Conservation (phyloP, 2,113 vertebrate genomes). For the Nyctereutes procyonoides region DNA sequence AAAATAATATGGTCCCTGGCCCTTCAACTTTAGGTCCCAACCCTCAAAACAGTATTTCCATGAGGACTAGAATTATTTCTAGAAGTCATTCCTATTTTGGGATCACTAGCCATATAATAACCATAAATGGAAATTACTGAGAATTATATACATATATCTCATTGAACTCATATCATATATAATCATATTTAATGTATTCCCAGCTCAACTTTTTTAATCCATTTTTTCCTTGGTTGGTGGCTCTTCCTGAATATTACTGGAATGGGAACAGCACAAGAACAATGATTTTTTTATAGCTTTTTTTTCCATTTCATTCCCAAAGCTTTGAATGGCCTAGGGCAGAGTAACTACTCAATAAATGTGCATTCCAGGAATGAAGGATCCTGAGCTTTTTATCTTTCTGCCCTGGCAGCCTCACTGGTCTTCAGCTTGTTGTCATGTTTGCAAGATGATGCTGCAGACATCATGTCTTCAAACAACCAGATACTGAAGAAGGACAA, state of each 20-base stretch:
- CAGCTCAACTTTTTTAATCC: background rate
- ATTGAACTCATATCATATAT: background rate
- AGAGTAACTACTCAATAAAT: background rate
- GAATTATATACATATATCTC: background rate
- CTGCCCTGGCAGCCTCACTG: background rate
- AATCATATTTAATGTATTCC: background rate
- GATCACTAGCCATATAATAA: background rate
- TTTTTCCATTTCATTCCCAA: background rate
- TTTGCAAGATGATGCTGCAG: background rate
- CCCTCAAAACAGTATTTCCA: background rate
- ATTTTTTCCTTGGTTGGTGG: background rate
- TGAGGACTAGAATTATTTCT: background rate
- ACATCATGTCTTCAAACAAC: background rate
- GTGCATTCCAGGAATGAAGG: background rate
- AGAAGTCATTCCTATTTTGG: background rate
- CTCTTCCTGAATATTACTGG: background rate
- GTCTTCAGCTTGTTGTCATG: background rate
- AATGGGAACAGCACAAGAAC: background rate
- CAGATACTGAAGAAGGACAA: background rate
- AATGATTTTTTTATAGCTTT: background rate
- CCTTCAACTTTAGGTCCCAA: background rate
- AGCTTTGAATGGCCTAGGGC: background rate
- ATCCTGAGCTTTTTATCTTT: background rate
- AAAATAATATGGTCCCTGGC: background rate
- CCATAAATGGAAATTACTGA: background rate